Conservation (phyloP, 2,113 vertebrate genomes). For the Nesogale talazaci region DNA sequence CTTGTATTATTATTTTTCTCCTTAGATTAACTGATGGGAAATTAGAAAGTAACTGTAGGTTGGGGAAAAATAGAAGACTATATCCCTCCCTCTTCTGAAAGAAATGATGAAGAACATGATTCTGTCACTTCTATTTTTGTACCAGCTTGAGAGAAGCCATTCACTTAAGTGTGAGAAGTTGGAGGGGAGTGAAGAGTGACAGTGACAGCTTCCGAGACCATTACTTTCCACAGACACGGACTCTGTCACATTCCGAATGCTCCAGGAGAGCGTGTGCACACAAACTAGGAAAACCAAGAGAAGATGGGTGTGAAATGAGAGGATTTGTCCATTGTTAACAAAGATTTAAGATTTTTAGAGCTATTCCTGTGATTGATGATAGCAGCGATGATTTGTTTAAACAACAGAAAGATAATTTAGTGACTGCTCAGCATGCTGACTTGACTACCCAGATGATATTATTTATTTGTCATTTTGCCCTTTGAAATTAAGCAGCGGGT, state of each 20-base stretch:
- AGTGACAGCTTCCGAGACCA: accelerated
- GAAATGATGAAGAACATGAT: background rate
- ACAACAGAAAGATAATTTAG: background rate
- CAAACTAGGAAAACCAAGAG: background rate
- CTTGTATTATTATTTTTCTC: background rate
- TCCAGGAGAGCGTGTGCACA: background rate
- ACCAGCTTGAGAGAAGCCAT: background rate
- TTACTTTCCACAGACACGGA: background rate
- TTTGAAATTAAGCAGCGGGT: slow-evolving; percentile 8
- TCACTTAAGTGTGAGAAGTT: background rate
- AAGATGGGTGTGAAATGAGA: background rate
- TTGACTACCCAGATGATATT: background rate
- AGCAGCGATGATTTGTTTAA: background rate
- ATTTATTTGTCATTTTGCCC: background rate
- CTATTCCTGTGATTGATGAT: background rate
- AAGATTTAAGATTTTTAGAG: too few relatives aligned
- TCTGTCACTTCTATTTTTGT: background rate
- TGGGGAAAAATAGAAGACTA: background rate
- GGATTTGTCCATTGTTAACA: background rate
- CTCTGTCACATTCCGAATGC: background rate
- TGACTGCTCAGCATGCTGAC: background rate
- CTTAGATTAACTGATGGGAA: background rate
- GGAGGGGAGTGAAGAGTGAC: background rate
- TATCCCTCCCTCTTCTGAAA: background rate
- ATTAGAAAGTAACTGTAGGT: background rate